Evolutionary conservation across 2,888 invertebrate genomes (phyloP).

Genomic region (Nowickia ferox): DNA sequence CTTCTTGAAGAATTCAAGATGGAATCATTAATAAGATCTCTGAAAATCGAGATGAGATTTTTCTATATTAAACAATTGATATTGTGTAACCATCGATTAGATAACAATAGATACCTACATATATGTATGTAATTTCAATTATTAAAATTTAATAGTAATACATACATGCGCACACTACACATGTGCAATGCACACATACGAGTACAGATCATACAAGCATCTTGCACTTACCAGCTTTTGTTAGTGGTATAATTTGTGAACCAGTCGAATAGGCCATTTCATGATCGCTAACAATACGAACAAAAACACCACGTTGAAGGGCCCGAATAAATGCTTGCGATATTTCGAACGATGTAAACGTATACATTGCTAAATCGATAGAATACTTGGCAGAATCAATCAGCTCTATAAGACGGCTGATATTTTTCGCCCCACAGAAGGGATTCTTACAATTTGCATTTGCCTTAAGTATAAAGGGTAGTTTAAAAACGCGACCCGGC

Average conservation of each 20-base stretch:
- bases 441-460: constrained; percentile 61
- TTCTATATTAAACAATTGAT: no score
- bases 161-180: no score
- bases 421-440: constrained; percentile 73
- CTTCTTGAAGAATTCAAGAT: no score
- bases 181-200: no score
- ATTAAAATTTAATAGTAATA: no score
- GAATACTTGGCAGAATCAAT: constrained; percentile 77
- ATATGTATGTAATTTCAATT: no score
- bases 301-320: constrained; percentile 75
- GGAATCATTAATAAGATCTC: no score
- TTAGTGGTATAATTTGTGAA: constrained; percentile 74
- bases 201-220: neutral
- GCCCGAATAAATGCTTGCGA: constrained; percentile 75
- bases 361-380: constrained; percentile 81
- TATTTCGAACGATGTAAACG: constrained; percentile 76
- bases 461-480: constrained; percentile 25
- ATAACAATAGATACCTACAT: no score
- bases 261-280: constrained; percentile 77
- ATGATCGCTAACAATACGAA: constrained; percentile 79
- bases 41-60: no score
- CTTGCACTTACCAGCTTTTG: constrained; percentile 68
- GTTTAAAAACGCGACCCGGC: constrained; percentile 48
- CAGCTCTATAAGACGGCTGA: constrained; percentile 73
- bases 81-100: no score